Evolutionary conservation across 2,797 vertebrate species (phyloP).

Genomic region (Melopsittacus undulatus): DNA sequence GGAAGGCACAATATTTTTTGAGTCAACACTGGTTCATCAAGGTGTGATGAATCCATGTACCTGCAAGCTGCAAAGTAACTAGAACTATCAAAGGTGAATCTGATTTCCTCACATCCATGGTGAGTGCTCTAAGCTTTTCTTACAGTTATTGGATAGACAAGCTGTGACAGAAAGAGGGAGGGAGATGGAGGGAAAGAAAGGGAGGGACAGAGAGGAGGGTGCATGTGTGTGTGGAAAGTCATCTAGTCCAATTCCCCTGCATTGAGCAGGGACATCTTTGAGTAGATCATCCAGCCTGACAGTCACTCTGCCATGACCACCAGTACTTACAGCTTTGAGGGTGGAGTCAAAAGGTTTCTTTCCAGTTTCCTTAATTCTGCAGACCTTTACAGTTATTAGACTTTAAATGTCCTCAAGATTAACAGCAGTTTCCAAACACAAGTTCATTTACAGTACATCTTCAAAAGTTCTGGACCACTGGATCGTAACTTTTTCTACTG

Average conservation of each 20-base stretch:
- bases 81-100: neutral
- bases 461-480: slow-evolving; percentile 31
- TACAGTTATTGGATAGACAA: neutral
- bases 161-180: neutral
- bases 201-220: too few relatives aligned
- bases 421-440: slow-evolving; percentile 12
- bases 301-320: neutral
- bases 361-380: neutral
- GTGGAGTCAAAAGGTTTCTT: neutral
- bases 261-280: neutral
- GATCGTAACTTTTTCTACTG: slow-evolving; percentile 13
- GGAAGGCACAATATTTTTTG: neutral
- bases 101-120: neutral
- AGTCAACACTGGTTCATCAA: neutral
- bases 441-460: neutral
- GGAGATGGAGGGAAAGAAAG: too few relatives aligned
- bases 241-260: neutral
- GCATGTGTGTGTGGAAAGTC: neutral
- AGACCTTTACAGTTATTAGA: neutral
- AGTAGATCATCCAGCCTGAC: neutral
- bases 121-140: neutral
- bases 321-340: neutral
- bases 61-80: neutral
- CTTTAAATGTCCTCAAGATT: slow-evolving; percentile 1
- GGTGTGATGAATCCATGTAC: neutral